These are phyloP conservation scores for Ceratina australensis DNA, from an alignment of 1,140 invertebrate genomes.

Conservation along the genomic window DNA sequence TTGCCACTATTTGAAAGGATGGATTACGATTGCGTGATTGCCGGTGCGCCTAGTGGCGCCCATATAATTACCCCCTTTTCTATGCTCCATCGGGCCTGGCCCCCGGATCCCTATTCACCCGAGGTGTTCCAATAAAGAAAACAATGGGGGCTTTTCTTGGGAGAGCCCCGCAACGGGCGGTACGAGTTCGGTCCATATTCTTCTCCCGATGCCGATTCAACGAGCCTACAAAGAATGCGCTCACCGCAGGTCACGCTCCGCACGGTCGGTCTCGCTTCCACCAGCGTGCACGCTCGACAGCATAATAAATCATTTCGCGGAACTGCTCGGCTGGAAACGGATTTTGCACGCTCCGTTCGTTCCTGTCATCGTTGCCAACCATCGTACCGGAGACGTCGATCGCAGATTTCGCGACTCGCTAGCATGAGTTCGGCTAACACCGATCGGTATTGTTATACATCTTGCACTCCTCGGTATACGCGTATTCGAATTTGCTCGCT, in stretches of 20 bases:
- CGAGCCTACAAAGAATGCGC: slow-evolving; percentile 56
- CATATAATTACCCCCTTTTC: slow-evolving; percentile 75
- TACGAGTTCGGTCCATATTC: slow-evolving; percentile 31
- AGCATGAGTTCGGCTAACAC: slow-evolving; percentile 38
- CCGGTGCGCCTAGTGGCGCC: slow-evolving; percentile 59
- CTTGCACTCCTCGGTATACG: too few relatives aligned
- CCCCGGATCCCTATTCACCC: slow-evolving; percentile 34
- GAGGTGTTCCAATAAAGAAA: slow-evolving; percentile 66
- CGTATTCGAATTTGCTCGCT: too few relatives aligned
- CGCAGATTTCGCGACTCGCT: slow-evolving; percentile 54
- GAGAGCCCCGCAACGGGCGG: neutral
- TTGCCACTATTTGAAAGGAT: slow-evolving; percentile 49
- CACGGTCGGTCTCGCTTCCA: slow-evolving; percentile 62
- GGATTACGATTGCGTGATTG: slow-evolving; percentile 65
- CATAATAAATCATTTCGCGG: slow-evolving; percentile 79
- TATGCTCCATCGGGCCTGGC: slow-evolving; percentile 67
- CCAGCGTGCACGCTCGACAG: slow-evolving; percentile 69
- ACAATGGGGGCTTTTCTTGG: slow-evolving; percentile 66
- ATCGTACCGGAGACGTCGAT: slow-evolving; percentile 32
- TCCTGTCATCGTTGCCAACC: slow-evolving; percentile 40
- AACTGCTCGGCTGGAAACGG: slow-evolving; percentile 77
- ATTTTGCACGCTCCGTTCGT: slow-evolving; percentile 71
- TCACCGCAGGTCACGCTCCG: slow-evolving; percentile 74
- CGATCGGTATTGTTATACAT: too few relatives aligned
- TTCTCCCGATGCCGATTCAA: slow-evolving; percentile 73